Conservation (phyloP, 2,797 vertebrate species). For the Myotis planiceps region DNA sequence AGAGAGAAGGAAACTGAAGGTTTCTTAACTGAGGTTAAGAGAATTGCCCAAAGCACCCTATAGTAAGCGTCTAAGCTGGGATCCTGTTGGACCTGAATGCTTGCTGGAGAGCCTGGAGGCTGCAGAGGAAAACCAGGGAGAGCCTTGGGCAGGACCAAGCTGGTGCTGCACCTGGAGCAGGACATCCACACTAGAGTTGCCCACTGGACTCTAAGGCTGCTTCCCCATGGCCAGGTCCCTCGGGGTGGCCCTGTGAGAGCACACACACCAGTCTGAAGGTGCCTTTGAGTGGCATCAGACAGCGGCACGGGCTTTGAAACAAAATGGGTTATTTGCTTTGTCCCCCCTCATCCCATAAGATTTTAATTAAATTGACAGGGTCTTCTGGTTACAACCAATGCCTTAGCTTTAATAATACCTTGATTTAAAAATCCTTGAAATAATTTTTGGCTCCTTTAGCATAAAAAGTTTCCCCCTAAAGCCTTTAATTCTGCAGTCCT, state of each 20-base stretch:
- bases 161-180: neutral
- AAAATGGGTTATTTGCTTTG: neutral
- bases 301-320: neutral
- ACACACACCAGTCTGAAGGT: neutral
- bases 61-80: neutral
- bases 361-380: slow-evolving; percentile 25
- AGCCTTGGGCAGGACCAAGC: neutral
- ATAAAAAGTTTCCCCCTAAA: slow-evolving; percentile 52
- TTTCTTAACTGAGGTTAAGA: neutral
- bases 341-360: neutral
- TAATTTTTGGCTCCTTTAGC: slow-evolving; percentile 43
- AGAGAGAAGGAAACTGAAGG: neutral
- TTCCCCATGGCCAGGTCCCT: neutral
- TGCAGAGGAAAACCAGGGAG: neutral
- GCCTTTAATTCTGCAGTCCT: slow-evolving; percentile 62
- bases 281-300: neutral
- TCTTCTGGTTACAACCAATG: slow-evolving; percentile 1
- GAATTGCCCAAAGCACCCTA: neutral
- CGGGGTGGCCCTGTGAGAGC: neutral
- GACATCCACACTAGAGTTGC: neutral
- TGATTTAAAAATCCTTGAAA: slow-evolving; percentile 28
- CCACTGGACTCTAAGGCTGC: fast-evolving
- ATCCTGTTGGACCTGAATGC: neutral
- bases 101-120: neutral
- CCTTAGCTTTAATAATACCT: slow-evolving; percentile 29